Evolutionary conservation across 2,797 vertebrate genomes (phyloP).

Genomic region (Anomalospiza imberbis): DNA sequence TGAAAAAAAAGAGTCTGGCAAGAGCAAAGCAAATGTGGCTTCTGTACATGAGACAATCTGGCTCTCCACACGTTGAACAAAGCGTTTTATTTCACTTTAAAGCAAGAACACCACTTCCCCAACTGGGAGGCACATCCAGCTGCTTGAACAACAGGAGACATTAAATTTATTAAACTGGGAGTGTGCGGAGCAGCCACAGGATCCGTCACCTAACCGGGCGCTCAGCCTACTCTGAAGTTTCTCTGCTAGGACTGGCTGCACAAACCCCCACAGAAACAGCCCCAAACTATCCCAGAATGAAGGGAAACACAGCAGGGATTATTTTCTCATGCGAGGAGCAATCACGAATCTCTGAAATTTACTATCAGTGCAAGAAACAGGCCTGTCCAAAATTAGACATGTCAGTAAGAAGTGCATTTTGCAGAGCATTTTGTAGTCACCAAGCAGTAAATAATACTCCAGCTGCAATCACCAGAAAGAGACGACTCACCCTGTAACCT

Average conservation of each 20-base stretch:
- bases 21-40: background rate
- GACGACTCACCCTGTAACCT: background rate
- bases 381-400: background rate
- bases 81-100: background rate
- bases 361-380: rapidly evolving
- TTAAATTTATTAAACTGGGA: background rate
- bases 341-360: background rate
- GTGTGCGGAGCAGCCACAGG: background rate
- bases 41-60: background rate
- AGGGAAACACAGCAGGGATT: rapidly evolving
- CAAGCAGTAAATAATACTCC: rapidly evolving
- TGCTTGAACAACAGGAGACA: background rate
- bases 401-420: rapidly evolving
- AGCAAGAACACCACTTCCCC: background rate
- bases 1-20: background rate
- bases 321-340: rapidly evolving
- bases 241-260: background rate
- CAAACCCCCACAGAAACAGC: background rate
- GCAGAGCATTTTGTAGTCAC: background rate
- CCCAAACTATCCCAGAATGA: rapidly evolving
- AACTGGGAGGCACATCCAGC: background rate
- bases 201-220: background rate
- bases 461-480: background rate
- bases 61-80: background rate
- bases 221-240: background rate